These are phyloP conservation scores for Vultur gryphus DNA, from an alignment of 2,797 vertebrate genomes.

Conservation along the genomic window DNA sequence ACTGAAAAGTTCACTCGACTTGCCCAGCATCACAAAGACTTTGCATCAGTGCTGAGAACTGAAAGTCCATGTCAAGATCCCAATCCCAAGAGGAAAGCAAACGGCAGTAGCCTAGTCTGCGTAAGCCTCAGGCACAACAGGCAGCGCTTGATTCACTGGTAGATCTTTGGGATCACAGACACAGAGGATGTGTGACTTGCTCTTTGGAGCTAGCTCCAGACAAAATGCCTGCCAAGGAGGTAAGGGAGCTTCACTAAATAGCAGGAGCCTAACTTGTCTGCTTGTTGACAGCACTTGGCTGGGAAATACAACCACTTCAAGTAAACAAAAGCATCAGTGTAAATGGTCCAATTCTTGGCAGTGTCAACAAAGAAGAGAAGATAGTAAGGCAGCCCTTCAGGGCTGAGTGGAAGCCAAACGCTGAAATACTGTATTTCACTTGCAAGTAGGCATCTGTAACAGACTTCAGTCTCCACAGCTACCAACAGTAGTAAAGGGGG, in stretches of 20 bases:
- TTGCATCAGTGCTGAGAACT: background rate
- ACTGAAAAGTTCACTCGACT: background rate
- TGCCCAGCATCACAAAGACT: background rate
- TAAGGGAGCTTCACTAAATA: background rate
- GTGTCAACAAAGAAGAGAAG: background rate
- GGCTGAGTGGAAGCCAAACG: background rate
- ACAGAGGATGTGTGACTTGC: background rate
- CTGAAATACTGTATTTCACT: background rate
- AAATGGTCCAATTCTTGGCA: background rate
- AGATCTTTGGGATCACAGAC: background rate
- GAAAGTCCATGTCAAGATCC: background rate
- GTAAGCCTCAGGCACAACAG: background rate
- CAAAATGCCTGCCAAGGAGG: background rate
- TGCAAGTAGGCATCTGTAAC: background rate
- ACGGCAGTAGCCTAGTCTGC: fast-evolving
- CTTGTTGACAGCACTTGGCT: background rate
- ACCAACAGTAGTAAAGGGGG: background rate
- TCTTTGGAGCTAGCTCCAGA: background rate
- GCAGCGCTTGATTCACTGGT: background rate
- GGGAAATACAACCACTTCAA: background rate
- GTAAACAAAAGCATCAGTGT: background rate
- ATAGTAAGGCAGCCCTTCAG: background rate
- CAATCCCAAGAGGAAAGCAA: background rate
- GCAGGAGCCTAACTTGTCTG: background rate
- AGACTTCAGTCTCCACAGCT: background rate